A percentile compares a stretch with the other conserved stretches of the same genome.
Conservation (phyloP, 2,113 vertebrate genomes). For the Solea senegalensis region DNA sequence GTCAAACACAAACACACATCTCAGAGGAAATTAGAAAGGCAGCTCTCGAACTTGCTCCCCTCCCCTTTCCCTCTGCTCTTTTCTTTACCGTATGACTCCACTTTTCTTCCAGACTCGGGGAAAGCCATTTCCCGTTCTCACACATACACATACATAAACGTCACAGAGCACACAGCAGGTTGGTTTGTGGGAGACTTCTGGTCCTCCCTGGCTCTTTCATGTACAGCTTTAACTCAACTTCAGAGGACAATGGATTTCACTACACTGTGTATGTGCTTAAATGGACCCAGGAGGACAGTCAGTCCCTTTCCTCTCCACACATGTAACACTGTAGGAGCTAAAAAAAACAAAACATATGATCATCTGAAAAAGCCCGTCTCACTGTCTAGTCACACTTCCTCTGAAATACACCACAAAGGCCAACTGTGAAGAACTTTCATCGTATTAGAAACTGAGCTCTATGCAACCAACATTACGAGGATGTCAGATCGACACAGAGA, state of each 20-base stretch:
- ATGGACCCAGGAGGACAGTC: conserved; percentile 26
- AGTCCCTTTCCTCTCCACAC: conserved; percentile 13
- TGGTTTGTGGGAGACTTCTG: conserved; percentile 55
- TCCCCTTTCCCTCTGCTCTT: conserved; percentile 10
- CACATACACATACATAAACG: conserved; percentile 56
- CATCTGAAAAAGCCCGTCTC: conserved; percentile 61
- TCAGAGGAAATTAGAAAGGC: conserved; percentile 43
- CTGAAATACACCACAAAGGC: conserved; percentile 56
- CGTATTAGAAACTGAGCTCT: conserved; percentile 59
- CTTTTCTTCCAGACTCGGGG: conserved; percentile 34
- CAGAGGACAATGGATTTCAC: conserved; percentile 26
- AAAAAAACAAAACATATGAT: conserved; percentile 17
- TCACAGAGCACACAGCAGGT: conserved; percentile 50
- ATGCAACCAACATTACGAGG: conserved; percentile 25
- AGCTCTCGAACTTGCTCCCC: conserved; percentile 15
- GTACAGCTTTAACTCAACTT: conserved; percentile 38
- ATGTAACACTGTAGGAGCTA: conserved; percentile 8
- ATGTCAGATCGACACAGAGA: conserved; percentile 42
- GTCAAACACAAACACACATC: conserved; percentile 45
- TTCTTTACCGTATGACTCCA: conserved; percentile 45
- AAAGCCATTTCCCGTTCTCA: conserved; percentile 68
- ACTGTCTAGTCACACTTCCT: conserved; percentile 59
- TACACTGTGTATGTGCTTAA: conserved; percentile 36
- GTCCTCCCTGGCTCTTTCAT: conserved; percentile 40
- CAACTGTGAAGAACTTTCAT: conserved; percentile 49